A percentile compares a stretch with the other conserved stretches of the same genome.
Evolutionary conservation across 2,888 invertebrate genomes (phyloP).

Genomic region (Adelphocoris suturalis): DNA sequence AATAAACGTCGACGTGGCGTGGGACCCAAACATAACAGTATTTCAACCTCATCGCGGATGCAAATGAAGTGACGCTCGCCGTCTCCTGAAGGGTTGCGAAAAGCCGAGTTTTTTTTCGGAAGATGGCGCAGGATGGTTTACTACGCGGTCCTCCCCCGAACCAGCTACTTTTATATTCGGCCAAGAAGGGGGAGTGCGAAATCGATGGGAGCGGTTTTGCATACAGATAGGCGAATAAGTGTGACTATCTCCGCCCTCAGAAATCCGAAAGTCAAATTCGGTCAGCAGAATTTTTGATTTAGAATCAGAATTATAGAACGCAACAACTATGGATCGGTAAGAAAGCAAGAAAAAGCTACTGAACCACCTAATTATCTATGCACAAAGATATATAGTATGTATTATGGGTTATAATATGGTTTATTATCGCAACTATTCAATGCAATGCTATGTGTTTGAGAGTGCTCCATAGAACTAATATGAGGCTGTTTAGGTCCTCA

Average conservation of each 20-base stretch:
- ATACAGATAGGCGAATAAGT: slow-evolving; percentile 30
- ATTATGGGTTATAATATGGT: too few species aligned
- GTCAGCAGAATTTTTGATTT: too few species aligned
- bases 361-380: too few species aligned
- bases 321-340: too few species aligned
- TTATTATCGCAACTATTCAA: too few species aligned
- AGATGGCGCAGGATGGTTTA: neutral
- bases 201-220: slow-evolving; percentile 27
- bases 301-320: too few species aligned
- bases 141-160: slow-evolving; percentile 16
- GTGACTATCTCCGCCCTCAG: neutral
- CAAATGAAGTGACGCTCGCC: slow-evolving; percentile 70
- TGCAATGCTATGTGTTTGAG: too few species aligned
- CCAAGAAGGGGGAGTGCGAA: neutral
- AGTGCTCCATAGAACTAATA: too few species aligned
- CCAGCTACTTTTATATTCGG: slow-evolving; percentile 27
- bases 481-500: too few species aligned
- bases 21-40: slow-evolving; percentile 70
- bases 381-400: too few species aligned
- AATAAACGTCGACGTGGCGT: slow-evolving; percentile 68
- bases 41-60: slow-evolving; percentile 70
- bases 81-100: slow-evolving; percentile 18
- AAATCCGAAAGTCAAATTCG: too few species aligned
- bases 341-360: too few species aligned
- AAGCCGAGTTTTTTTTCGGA: neutral